phyloP scores from a whole-genome alignment of 2,797 vertebrate species.

The Pipistrellus kuhlii region DNA sequence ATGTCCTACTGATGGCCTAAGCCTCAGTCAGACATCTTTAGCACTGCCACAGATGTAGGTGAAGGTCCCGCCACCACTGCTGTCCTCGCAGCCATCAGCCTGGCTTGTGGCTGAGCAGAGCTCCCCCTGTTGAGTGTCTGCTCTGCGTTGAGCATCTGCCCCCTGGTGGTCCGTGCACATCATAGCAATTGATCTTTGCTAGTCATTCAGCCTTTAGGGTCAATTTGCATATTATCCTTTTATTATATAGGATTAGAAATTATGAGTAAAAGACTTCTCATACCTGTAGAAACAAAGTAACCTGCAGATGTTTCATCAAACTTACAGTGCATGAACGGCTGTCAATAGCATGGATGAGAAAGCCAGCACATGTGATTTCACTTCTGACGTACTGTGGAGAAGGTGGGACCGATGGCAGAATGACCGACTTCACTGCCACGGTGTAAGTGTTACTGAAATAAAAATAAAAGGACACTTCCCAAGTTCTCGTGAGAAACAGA shows the following conservation, averaged over 20 bases:
- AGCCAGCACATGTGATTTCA: constrained; percentile 86
- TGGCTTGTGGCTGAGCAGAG: too few relatives aligned
- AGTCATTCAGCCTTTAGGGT: too few relatives aligned
- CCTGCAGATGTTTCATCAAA: not conserved
- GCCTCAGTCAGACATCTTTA: too few relatives aligned
- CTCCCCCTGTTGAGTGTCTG: too few relatives aligned
- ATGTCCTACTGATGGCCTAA: too few relatives aligned
- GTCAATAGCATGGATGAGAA: constrained; percentile 83
- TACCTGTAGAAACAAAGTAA: not conserved
- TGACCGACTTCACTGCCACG: constrained; percentile 86
- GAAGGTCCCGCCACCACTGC: too few relatives aligned
- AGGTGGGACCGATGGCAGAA: constrained; percentile 78
- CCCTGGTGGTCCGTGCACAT: too few relatives aligned
- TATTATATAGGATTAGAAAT: not conserved
- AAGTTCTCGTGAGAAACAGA: not conserved
- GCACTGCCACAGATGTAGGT: too few relatives aligned
- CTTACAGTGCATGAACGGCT: constrained; percentile 85
- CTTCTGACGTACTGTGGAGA: constrained; percentile 81
- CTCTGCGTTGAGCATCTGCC: too few relatives aligned
- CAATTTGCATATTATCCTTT: too few relatives aligned
- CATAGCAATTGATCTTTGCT: too few relatives aligned
- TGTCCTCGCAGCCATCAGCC: too few relatives aligned
- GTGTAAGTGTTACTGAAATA: constrained; percentile 84
- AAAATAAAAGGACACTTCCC: not conserved
- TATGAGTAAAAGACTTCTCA: not conserved